Conservation (phyloP, 2,797 vertebrate species). For the Arnoldichthys spilopterus region DNA sequence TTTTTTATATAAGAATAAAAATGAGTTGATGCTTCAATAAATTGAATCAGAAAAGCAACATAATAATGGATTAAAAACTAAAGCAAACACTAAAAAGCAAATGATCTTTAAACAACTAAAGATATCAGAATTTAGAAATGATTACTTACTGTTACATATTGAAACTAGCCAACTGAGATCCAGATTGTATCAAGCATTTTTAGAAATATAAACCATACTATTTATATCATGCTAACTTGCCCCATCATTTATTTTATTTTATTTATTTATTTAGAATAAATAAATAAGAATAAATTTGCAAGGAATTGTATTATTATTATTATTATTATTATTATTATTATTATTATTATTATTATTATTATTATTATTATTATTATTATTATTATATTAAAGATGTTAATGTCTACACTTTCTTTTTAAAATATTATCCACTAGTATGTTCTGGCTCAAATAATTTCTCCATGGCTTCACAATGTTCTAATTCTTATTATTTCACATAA, state of each 20-base stretch:
- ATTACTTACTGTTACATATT: not conserved
- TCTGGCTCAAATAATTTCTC: not conserved
- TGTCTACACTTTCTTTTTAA: not conserved
- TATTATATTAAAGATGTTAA: not conserved
- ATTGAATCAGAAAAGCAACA: too few species aligned
- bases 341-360: too few species aligned
- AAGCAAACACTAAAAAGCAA: too few species aligned
- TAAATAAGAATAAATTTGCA: too few species aligned
- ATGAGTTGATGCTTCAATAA: too few species aligned
- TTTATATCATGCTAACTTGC: not conserved
- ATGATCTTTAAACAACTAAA: too few species aligned
- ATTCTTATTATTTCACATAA: not conserved
- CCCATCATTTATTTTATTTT: not conserved
- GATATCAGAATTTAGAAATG: not conserved
- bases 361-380: too few species aligned
- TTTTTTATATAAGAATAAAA: too few species aligned
- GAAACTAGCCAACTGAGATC: not conserved
- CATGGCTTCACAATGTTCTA: not conserved
- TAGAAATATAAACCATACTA: not conserved
- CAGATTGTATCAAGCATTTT: too few species aligned
- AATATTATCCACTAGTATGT: not conserved
- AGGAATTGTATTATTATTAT: not conserved
- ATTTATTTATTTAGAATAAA: too few species aligned
- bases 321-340: too few species aligned
- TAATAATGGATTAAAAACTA: too few species aligned